Percentiles rank a stretch among this genome's conserved stretches.
Evolutionary conservation across 2,797 vertebrate genomes (phyloP).

Genomic region (Etheostoma nigrum): DNA sequence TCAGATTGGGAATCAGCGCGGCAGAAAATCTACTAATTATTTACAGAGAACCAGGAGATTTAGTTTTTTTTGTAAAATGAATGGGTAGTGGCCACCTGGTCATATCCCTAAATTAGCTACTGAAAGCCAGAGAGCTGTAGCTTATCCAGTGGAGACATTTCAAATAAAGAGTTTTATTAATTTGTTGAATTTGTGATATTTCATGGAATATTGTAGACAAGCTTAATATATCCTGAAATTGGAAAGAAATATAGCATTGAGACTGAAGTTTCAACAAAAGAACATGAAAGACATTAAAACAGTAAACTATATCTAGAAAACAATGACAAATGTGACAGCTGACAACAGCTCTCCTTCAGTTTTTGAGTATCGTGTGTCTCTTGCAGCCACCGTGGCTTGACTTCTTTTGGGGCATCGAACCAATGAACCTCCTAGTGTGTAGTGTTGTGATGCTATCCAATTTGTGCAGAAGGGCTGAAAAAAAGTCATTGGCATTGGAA

Average conservation of each 20-base stretch:
- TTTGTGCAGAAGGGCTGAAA: constrained; percentile 36
- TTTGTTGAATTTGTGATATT: background rate
- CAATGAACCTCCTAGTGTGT: constrained; percentile 30
- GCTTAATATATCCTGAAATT: background rate
- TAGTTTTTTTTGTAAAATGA: constrained; percentile 32
- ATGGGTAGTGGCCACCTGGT: constrained; percentile 56
- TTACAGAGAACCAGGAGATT: constrained; percentile 67
- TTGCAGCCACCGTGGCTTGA: constrained; percentile 9
- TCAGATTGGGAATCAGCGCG: constrained; percentile 72
- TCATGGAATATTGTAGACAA: constrained; percentile 1
- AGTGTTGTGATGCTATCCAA: constrained; percentile 35
- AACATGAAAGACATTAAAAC: background rate
- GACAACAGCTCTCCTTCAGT: background rate
- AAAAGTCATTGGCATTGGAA: constrained; percentile 39
- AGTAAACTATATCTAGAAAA: background rate
- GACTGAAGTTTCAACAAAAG: background rate
- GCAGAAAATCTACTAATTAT: constrained; percentile 74
- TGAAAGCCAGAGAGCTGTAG: constrained; percentile 21
- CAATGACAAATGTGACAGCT: background rate
- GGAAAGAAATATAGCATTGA: background rate
- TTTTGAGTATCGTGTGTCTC: background rate
- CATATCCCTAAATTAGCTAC: constrained; percentile 41
- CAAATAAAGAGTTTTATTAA: constrained; percentile 10
- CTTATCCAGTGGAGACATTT: constrained; percentile 17
- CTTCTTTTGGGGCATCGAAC: constrained; percentile 13